phyloP scores from a whole-genome alignment of 2,797 vertebrate genomes.

The Pagetopsis macropterus region DNA sequence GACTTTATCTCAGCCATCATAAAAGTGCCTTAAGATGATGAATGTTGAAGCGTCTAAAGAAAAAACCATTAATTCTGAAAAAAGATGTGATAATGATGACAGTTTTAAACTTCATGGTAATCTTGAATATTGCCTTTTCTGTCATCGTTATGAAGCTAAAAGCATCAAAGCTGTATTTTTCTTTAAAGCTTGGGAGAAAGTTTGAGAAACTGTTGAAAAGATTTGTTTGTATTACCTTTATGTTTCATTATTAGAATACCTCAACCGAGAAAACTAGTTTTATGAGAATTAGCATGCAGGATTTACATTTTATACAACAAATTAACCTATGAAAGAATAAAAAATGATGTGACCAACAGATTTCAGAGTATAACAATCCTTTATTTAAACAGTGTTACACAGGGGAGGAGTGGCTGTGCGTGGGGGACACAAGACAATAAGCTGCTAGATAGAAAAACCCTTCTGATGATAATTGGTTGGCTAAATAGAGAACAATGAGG shows the following conservation, averaged over 20 bases:
- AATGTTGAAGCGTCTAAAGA: neutral
- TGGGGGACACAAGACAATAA: conserved; percentile 70
- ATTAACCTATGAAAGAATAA: neutral
- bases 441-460: conserved; percentile 71
- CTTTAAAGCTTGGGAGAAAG: neutral
- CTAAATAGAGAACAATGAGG: conserved; percentile 57
- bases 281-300: neutral
- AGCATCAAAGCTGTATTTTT: neutral
- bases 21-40: neutral
- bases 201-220: neutral
- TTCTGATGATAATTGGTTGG: conserved; percentile 63
- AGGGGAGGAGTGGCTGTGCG: conserved; percentile 66
- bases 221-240: neutral
- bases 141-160: neutral
- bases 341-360: neutral
- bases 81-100: neutral
- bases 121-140: neutral
- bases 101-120: neutral
- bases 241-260: neutral
- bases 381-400: conserved; percentile 86
- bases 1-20: neutral
- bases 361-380: conserved; percentile 79
- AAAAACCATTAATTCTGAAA: neutral
- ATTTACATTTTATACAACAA: neutral
- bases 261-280: accelerated